Base-by-base conservation (phyloP, 2,888 invertebrate genomes). In the Cheilosia variabilis region DNA sequence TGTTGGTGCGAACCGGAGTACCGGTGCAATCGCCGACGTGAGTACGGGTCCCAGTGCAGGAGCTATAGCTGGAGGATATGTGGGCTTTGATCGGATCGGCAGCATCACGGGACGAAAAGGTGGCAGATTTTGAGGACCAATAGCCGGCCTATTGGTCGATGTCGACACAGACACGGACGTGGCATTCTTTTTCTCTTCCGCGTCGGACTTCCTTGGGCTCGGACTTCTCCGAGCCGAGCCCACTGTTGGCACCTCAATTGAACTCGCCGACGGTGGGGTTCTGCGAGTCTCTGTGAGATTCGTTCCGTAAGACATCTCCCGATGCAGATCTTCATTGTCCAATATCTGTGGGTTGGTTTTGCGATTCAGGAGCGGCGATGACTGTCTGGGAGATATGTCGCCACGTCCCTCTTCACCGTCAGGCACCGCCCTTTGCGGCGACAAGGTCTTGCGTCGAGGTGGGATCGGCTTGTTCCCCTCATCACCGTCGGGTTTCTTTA, bases 261-360 rank as follows among this genome's bases (percentile, higher is more conserved):
- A 89, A 0, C 89, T 87, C 13, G 89, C 88, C 47, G 90, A 89
- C 87, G 93, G 93, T 0, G 94, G 93, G 2, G 63, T 17, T 45
- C 41, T 76, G 2, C 47, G 47, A 3, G 63, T 37, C 19, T 86
- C 77, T 17, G 66, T 57, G 0, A 86, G 43, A 57, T 86, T 86
- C 34, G 93, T 93, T 13, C 94, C 94, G 87, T 94, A 94, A 1
- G 93, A 92, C 89, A 94, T 91, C 88, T 94, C 94, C 37, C 93
- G 91, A 9, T 92, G 93, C 75, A 94, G 89, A 15, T 93, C 93
- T 66, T 93, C 92, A 80, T 93, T 92, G 87, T 94, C 94, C 75
- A 93, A 91, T 87, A 90, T 89, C 89, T 91, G 92, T 55, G 90
- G 93, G 87, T 88, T 90, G 0, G 89, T 89, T 52, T 90, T 90